A percentile compares a stretch with the other conserved stretches of the same genome.
Conservation (phyloP, 1,140 invertebrate species). For the Drosophila kepulauana region DNA sequence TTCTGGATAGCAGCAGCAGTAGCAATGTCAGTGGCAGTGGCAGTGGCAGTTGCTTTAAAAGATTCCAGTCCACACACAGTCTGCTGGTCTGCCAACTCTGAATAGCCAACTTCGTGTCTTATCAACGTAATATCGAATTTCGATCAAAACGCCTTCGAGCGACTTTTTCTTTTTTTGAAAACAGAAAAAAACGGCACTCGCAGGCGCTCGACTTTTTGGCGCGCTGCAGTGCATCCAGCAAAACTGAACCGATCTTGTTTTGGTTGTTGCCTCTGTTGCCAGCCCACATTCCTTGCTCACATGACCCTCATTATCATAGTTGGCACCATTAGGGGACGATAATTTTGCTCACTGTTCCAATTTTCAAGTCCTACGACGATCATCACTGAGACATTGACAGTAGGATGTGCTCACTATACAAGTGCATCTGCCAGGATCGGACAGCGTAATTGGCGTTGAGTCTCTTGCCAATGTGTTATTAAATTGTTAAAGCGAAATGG, state of each 20-base stretch:
- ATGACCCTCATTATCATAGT: constrained; percentile 82
- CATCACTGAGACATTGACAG: constrained; percentile 13
- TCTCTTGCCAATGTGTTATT: constrained; percentile 60
- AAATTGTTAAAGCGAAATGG: constrained; percentile 73
- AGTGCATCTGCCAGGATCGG: constrained; percentile 67
- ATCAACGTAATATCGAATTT: constrained; percentile 84
- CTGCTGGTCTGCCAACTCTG: constrained; percentile 1
- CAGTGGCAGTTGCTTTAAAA: constrained; percentile 27
- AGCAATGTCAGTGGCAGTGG: neutral
- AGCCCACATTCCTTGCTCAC: constrained; percentile 62
- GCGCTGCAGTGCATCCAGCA: constrained; percentile 43
- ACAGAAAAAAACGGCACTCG: neutral
- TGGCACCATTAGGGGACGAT: constrained; percentile 75
- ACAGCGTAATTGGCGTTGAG: constrained; percentile 73
- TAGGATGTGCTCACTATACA: neutral
- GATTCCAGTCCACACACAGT: constrained; percentile 33
- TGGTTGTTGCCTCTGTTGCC: constrained; percentile 13
- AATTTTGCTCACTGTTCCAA: constrained; percentile 34
- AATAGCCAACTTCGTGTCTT: constrained; percentile 44
- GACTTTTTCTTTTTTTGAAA: constrained; percentile 38
- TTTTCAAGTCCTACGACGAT: constrained; percentile 4
- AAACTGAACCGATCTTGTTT: neutral
- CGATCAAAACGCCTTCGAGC: constrained; percentile 78
- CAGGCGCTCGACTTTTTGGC: constrained; percentile 70
- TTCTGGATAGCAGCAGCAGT: constrained; percentile 49